A percentile compares a stretch with the other conserved stretches of the same genome.
Conservation (phyloP, 2,797 vertebrate genomes). For the Coendou prehensilis region DNA sequence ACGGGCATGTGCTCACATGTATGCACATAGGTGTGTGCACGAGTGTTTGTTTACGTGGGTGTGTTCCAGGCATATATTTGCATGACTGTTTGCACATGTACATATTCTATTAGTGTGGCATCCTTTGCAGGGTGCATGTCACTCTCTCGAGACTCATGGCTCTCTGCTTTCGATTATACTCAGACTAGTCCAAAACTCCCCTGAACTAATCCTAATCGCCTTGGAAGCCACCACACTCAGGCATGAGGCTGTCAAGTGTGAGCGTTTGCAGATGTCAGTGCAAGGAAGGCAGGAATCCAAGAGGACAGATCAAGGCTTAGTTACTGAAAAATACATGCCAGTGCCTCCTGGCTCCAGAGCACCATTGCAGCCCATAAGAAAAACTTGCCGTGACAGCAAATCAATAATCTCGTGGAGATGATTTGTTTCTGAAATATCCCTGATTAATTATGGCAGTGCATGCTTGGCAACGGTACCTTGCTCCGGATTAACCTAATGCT, state of each 20-base stretch:
- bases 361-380: slow-evolving; percentile 84
- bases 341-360: slow-evolving; percentile 84
- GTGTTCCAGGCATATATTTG: not conserved
- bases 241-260: slow-evolving; percentile 89
- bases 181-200: slow-evolving; percentile 86
- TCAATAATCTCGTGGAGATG: slow-evolving; percentile 88
- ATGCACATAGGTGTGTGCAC: not conserved
- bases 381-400: slow-evolving; percentile 88
- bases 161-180: slow-evolving; percentile 89
- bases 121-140: slow-evolving; percentile 81
- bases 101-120: slow-evolving; percentile 52
- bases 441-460: slow-evolving; percentile 90
- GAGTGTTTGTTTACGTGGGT: not conserved
- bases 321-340: slow-evolving; percentile 88
- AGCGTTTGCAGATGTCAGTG: slow-evolving; percentile 91
- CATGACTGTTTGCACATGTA: not conserved
- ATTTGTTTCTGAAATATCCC: slow-evolving; percentile 89
- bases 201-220: slow-evolving; percentile 88
- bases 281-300: slow-evolving; percentile 87
- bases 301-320: slow-evolving; percentile 89
- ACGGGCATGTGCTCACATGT: not conserved
- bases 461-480: slow-evolving; percentile 86
- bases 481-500: slow-evolving; percentile 90
- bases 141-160: slow-evolving; percentile 81
- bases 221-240: slow-evolving; percentile 89